Evolutionary conservation across 1,140 invertebrate genomes (phyloP).

Genomic region (Homarus americanus): DNA sequence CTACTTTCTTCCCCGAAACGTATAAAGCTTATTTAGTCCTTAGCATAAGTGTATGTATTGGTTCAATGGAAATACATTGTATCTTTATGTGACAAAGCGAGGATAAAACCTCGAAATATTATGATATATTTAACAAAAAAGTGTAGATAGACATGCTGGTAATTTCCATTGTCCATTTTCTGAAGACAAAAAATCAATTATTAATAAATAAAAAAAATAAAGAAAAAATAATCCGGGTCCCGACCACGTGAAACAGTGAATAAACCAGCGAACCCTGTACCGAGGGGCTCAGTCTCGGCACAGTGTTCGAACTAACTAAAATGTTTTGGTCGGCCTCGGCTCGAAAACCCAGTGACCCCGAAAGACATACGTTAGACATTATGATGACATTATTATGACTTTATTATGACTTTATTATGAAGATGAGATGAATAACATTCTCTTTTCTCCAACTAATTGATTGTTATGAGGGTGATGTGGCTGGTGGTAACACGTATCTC

Average conservation of each 20-base stretch:
- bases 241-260: neutral
- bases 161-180: neutral
- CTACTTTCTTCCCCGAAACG: neutral
- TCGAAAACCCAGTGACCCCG: neutral
- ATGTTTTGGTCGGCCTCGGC: slow-evolving; percentile 12
- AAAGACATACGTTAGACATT: neutral
- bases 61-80: neutral
- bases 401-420: slow-evolving; percentile 9
- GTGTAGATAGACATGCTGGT: neutral
- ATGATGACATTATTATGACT: no score
- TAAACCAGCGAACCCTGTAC: slow-evolving; percentile 29
- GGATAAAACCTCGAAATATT: neutral
- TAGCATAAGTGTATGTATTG: neutral
- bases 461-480: neutral
- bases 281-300: slow-evolving; percentile 65
- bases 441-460: neutral
- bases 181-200: neutral
- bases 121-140: neutral
- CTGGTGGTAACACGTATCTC: neutral
- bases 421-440: neutral
- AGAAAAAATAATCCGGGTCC: neutral
- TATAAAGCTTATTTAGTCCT: neutral
- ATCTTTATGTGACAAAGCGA: neutral
- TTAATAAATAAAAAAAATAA: no score
- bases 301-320: slow-evolving; percentile 14